Conservation (phyloP, 2,113 vertebrate species). For the Plecturocebus donacophilus region DNA sequence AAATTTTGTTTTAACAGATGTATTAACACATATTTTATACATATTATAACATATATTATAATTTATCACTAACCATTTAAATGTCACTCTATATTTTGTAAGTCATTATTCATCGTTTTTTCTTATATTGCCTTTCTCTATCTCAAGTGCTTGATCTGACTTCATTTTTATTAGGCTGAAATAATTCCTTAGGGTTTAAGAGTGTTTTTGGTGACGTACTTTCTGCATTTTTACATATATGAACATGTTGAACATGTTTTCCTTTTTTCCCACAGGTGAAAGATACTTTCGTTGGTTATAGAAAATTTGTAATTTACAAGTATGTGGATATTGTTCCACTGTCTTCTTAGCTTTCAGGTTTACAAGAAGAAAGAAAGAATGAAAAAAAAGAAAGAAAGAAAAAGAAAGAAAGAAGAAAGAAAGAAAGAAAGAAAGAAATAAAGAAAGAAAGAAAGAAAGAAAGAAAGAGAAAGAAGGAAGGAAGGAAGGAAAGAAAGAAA, state of each 20-base stretch:
- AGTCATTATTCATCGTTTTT: background rate
- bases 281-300: background rate
- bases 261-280: background rate
- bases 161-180: background rate
- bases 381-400: background rate
- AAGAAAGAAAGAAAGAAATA: no score
- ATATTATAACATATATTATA: background rate
- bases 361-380: background rate
- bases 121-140: background rate
- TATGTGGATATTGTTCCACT: background rate
- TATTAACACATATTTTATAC: no score
- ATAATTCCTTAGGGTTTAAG: background rate
- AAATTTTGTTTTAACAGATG: background rate
- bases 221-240: background rate
- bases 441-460: background rate
- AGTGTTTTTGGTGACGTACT: background rate
- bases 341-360: background rate
- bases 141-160: background rate
- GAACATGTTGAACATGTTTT: background rate
- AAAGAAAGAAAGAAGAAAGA: no score
- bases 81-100: background rate
- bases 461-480: no score
- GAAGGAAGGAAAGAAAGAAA: no score
- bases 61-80: background rate
- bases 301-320: background rate